A percentile compares a stretch with the other conserved stretches of the same genome.
Conservation (phyloP, 2,888 invertebrate genomes). For the Ectemnius cavifrons region DNA sequence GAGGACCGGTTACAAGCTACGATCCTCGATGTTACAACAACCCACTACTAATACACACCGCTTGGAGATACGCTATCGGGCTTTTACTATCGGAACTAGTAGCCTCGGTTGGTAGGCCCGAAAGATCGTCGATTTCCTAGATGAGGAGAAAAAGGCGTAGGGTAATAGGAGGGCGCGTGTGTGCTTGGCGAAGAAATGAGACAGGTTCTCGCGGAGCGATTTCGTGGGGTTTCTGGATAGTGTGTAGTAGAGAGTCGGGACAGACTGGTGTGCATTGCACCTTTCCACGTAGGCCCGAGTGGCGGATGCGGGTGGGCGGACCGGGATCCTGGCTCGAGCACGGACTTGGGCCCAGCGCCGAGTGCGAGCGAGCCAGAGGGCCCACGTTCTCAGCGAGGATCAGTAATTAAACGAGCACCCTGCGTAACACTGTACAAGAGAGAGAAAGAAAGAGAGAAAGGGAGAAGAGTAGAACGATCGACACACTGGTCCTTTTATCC, state of each 20-base stretch:
- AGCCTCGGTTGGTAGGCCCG: no score
- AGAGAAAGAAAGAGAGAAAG: background rate
- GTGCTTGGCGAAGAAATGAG: no score
- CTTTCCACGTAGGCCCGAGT: constrained; percentile 61
- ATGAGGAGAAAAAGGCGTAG: no score
- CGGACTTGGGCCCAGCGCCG: constrained; percentile 31
- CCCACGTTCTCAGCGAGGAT: constrained; percentile 58
- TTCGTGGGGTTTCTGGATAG: background rate
- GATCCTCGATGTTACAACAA: no score
- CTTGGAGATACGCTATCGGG: no score
- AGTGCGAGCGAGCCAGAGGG: constrained; percentile 35
- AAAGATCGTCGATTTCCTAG: no score
- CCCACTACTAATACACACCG: no score
- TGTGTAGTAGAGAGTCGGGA: background rate
- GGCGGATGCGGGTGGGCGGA: constrained; percentile 74
- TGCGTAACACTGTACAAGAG: constrained; percentile 13
- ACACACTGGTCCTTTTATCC: background rate
- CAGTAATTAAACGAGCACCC: constrained; percentile 56
- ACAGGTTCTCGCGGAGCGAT: background rate
- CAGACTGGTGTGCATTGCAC: constrained; percentile 39
- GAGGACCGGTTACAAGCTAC: no score
- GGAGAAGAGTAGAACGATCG: background rate
- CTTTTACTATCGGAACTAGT: no score
- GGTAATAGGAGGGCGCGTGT: no score
- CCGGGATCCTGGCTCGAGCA: constrained; percentile 54